Percentiles rank a stretch among this genome's conserved stretches.
Conservation (phyloP, 2,888 invertebrate genomes). For the Gymnosoma rotundatum region DNA sequence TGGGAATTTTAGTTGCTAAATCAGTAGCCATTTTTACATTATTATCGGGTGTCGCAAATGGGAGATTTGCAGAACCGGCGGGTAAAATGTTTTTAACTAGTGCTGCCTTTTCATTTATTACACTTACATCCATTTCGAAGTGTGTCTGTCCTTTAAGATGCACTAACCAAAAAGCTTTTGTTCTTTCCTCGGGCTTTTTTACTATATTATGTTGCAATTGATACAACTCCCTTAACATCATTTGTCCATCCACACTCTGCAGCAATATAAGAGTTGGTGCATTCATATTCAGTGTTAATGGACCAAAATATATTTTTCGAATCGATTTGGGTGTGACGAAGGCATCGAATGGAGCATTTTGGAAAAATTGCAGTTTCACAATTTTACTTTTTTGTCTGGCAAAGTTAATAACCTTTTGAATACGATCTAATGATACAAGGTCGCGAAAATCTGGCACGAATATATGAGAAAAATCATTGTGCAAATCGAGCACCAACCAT, state of each 20-base stretch:
- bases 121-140: conserved; percentile 74
- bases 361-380: conserved; percentile 79
- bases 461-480: conserved; percentile 81
- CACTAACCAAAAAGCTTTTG: conserved; percentile 80
- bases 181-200: conserved; percentile 70
- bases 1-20: not conserved
- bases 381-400: conserved; percentile 76
- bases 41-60: not conserved
- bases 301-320: conserved; percentile 81
- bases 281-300: conserved; percentile 74
- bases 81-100: not conserved
- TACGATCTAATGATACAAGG: conserved; percentile 79
- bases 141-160: conserved; percentile 76
- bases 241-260: conserved; percentile 80
- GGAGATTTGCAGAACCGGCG: not conserved
- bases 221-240: conserved; percentile 81
- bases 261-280: conserved; percentile 78
- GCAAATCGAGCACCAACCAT: conserved; percentile 80
- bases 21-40: not conserved
- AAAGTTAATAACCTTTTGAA: conserved; percentile 78
- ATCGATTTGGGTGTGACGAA: conserved; percentile 78
- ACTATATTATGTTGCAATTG: conserved; percentile 77
- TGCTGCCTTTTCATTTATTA: conserved; percentile 1
- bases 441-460: conserved; percentile 80
- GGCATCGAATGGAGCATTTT: conserved; percentile 78